Evolutionary conservation across 2,888 invertebrate species (phyloP), one percentile per base, ranked within the genome.

Genomic region (Chalcosyrphus nemorum): DNA sequence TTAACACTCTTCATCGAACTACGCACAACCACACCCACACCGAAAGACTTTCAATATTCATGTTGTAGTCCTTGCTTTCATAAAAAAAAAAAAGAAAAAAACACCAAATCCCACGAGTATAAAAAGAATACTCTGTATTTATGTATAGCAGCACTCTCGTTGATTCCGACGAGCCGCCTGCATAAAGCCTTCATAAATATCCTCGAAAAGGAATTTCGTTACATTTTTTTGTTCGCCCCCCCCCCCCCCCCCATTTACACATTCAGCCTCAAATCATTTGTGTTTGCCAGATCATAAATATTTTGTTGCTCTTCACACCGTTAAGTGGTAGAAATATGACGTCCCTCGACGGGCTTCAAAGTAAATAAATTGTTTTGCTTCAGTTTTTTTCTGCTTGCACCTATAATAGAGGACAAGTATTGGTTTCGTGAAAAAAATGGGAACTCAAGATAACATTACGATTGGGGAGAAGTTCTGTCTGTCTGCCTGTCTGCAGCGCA

Each of bases 331-430:
- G 41, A 70, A 47, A 56, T 65, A 57, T 65, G 65, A 65, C 63
- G 59, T 68, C 43, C 32, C 56, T 50, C 15, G 65, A 43, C 38
- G 65, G 35, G 65, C 47, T 29, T 35, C 5, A 56, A 15, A 47
- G 47, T 59, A 71, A 72, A 72, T 35, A 54, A 56, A 17, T 75
- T 38, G n/a, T 32, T 47, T n/a, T n/a, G n/a, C n/a, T n/a, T n/a
- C n/a, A n/a, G n/a, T n/a, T n/a, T n/a, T n/a, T n/a, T n/a, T n/a
- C n/a, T n/a, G n/a, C n/a, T n/a, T n/a, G n/a, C n/a, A n/a, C n/a
- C n/a, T n/a, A n/a, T n/a, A n/a, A n/a, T n/a, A n/a, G n/a, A n/a
- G n/a, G n/a, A n/a, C n/a, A n/a, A n/a, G n/a, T n/a, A n/a, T n/a
- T n/a, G n/a, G n/a, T n/a, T n/a, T n/a, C n/a, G n/a, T n/a, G n/a